Evolutionary conservation across 2,797 vertebrate species (phyloP), one percentile per base, ranked within the genome.

Genomic region (Notolepis coatsorum): DNA sequence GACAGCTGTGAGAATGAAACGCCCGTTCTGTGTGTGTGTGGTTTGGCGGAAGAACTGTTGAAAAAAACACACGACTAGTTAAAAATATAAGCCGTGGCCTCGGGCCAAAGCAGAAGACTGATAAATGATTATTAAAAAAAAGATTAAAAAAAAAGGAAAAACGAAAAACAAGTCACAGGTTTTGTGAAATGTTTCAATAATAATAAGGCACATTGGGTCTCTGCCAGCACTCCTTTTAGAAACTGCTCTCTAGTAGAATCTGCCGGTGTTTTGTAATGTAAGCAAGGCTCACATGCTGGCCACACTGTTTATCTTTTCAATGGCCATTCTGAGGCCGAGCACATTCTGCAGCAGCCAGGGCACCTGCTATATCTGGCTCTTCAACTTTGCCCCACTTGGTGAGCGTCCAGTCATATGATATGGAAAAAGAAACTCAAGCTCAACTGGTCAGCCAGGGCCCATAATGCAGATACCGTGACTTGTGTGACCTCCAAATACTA

Each of bases 321-420:
- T 78, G 33, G 49, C 65, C 63, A 38, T 81, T 77, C 80, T 74
- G 39, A 70, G 66, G 23, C 45, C 55, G 55, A 4, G 71, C 81
- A 76, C 84, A 80, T 79, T 80, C 61, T 80, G n/a, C n/a, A n/a
- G n/a, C 77, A 80, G 73, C 73, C 47, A 30, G 72, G 57, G 27
- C 72, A 66, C 69, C 13, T n/a, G 75, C 92, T 92, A 91, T 92
- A 91, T 93, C 81, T 88, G 90, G 86, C 71, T 35, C 15, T 28
- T 92, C 89, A 93, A 90, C 93, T 94, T 92, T 94, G 87, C 77
- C 90, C 92, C 80, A 94, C 71, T 92, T 93, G 61, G 80, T 84
- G 63, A 67, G 75, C 53, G 77, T 66, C 80, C 71, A 84, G 88
- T 92, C 90, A 90, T 79, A 78, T 90, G 93, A 89, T 89, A 88